phyloP scores from a whole-genome alignment of 1,140 invertebrate species.

The Drosophila auraria region DNA sequence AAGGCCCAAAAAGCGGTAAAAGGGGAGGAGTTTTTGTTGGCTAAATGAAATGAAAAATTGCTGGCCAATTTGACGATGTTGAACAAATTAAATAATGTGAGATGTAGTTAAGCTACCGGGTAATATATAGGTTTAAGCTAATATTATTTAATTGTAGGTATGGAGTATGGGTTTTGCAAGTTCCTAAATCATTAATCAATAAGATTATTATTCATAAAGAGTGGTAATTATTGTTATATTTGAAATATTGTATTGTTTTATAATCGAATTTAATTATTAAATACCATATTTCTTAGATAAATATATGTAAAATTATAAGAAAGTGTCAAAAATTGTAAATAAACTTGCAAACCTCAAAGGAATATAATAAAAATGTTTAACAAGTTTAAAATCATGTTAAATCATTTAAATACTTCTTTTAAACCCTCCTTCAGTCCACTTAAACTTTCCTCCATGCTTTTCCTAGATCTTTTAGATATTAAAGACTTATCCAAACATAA shows the following conservation, averaged over 20 bases:
- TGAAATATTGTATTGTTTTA: not conserved
- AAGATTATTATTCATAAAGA: not conserved
- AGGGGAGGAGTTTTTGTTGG: slow-evolving; percentile 26
- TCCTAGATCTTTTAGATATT: not conserved
- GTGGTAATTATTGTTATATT: not conserved
- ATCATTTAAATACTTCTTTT: not conserved
- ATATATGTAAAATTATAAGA: not conserved
- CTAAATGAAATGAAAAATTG: slow-evolving; percentile 34
- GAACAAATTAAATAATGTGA: slow-evolving; percentile 41
- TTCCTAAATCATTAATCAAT: not conserved
- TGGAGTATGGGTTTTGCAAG: too few species aligned
- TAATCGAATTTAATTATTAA: too few species aligned
- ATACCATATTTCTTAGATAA: not conserved
- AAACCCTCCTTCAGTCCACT: too few species aligned
- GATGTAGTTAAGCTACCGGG: slow-evolving; percentile 2
- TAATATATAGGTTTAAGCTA: slow-evolving; percentile 1
- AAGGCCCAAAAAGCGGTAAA: slow-evolving; percentile 3
- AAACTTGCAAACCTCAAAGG: accelerated
- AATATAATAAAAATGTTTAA: not conserved
- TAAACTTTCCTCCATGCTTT: not conserved
- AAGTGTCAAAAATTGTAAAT: not conserved
- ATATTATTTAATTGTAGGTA: slow-evolving; percentile 2
- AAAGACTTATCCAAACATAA: not conserved
- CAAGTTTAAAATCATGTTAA: not conserved
- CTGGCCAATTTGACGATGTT: slow-evolving; percentile 28